phyloP scores from a whole-genome alignment of 2,888 invertebrate species.

The Tortrix viridana region DNA sequence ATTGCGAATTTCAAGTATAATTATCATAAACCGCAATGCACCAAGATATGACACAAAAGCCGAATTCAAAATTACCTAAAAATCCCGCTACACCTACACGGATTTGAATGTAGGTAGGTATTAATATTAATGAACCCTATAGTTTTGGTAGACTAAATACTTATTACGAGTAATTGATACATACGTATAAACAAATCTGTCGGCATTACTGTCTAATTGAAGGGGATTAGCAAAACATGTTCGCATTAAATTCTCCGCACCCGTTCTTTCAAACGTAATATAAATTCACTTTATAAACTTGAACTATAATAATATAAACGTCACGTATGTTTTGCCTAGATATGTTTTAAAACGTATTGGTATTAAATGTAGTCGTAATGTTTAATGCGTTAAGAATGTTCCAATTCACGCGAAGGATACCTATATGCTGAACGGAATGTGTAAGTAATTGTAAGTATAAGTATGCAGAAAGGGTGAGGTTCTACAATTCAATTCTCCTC shows the following conservation, averaged over 20 bases:
- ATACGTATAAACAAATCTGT: constrained; percentile 47
- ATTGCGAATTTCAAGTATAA: too few relatives aligned
- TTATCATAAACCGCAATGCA: too few relatives aligned
- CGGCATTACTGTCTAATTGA: constrained; percentile 52
- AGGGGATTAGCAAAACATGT: constrained; percentile 58
- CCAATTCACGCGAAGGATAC: constrained; percentile 11
- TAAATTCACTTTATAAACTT: constrained; percentile 23
- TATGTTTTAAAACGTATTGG: constrained; percentile 26
- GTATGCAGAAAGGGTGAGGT: constrained; percentile 30
- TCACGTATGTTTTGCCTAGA: constrained; percentile 15
- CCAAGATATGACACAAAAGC: too few relatives aligned
- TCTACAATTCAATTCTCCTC: neutral
- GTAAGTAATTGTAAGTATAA: neutral
- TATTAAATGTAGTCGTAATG: constrained; percentile 20
- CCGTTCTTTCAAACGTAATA: constrained; percentile 36
- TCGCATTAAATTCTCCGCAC: constrained; percentile 50
- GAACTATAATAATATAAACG: constrained; percentile 28
- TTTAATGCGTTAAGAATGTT: constrained; percentile 27
- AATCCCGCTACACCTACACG: neutral
- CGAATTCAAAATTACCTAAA: too few relatives aligned
- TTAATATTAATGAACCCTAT: neutral
- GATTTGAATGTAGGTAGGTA: too few relatives aligned
- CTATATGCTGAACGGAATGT: constrained; percentile 28
- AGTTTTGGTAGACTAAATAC: constrained; percentile 7
- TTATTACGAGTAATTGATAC: constrained; percentile 28